These are phyloP conservation scores for Heterotis niloticus DNA, from an alignment of 2,113 vertebrate species.

Conservation along the genomic window DNA sequence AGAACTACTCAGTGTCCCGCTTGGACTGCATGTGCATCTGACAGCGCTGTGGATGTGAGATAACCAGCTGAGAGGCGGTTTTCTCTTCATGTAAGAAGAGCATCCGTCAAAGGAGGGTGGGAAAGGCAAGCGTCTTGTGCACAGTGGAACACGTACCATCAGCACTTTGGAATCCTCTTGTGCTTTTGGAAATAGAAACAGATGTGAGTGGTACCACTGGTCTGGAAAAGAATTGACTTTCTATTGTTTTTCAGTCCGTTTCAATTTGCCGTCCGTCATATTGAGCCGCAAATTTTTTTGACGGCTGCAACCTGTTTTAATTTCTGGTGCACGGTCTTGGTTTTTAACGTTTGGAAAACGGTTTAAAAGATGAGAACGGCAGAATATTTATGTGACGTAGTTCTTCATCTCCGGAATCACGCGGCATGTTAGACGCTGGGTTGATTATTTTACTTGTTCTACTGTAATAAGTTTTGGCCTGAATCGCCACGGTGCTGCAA, in stretches of 20 bases:
- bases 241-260: not conserved
- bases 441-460: not conserved
- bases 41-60: not conserved
- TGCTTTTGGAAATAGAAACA: not conserved
- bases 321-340: not conserved
- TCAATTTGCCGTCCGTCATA: not conserved
- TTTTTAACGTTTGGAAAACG: not conserved
- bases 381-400: not conserved
- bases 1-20: not conserved
- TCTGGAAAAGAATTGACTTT: not conserved
- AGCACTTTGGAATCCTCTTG: not conserved
- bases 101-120: not conserved
- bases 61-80: not conserved
- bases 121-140: not conserved
- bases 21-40: constrained; percentile 12
- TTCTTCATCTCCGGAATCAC: too few relatives aligned
- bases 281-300: not conserved
- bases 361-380: not conserved
- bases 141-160: not conserved
- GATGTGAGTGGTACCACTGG: not conserved
- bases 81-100: not conserved
- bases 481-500: too few relatives aligned
- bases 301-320: not conserved
- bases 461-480: too few relatives aligned
- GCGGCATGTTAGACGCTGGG: too few relatives aligned